Percentiles rank a stretch among this genome's conserved stretches.
These are phyloP conservation scores for Lathamus discolor DNA, from an alignment of 2,113 vertebrate genomes.

Conservation along the genomic window DNA sequence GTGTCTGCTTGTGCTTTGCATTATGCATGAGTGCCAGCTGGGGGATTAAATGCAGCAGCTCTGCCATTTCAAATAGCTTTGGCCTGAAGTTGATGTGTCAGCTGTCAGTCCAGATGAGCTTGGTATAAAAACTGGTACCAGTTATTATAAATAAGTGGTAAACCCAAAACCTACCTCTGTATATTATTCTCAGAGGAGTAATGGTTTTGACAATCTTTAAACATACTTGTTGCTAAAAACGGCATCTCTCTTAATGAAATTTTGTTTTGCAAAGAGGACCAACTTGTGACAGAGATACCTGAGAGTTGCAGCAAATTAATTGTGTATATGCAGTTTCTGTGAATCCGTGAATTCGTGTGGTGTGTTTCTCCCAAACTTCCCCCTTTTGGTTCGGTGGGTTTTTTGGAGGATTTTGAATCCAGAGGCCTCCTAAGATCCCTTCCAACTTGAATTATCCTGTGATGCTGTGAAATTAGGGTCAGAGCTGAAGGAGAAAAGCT, in stretches of 20 bases:
- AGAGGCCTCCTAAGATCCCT: not conserved
- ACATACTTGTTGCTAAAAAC: not conserved
- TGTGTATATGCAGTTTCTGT: not conserved
- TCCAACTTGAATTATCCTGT: not conserved
- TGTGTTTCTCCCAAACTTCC: not conserved
- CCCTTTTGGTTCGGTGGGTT: rapidly evolving
- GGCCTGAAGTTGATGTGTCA: constrained; percentile 50
- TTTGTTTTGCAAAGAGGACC: not conserved
- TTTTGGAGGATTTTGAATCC: not conserved
- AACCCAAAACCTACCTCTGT: not conserved
- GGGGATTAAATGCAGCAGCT: constrained; percentile 34
- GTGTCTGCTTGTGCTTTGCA: constrained; percentile 22
- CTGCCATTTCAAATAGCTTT: constrained; percentile 51
- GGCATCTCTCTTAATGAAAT: not conserved
- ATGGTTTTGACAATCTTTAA: not conserved
- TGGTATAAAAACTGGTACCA: not conserved
- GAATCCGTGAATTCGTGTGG: rapidly evolving
- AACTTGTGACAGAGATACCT: not conserved
- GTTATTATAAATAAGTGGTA: not conserved
- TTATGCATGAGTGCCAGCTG: constrained; percentile 31
- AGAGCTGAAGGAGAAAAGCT: not conserved
- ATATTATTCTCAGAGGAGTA: not conserved
- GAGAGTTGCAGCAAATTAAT: not conserved
- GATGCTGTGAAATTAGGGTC: not conserved
- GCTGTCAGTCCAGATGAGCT: constrained; percentile 51